phyloP scores from a whole-genome alignment of 2,888 invertebrate species.

The Heteromurus nitidus region DNA sequence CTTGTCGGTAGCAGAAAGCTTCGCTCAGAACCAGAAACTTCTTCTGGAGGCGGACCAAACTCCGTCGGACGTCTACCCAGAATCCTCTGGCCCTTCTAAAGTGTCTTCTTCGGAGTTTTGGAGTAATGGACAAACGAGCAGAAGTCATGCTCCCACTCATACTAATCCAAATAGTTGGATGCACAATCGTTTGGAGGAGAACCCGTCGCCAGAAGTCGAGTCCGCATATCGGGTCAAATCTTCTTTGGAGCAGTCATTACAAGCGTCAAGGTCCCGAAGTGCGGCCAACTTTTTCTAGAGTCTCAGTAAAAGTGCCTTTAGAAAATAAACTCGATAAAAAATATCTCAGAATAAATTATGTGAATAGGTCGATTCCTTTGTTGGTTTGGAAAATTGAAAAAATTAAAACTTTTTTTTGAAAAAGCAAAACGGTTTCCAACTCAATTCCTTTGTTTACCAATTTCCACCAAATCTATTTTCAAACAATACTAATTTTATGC shows the following conservation, averaged over 20 bases:
- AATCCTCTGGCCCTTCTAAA: neutral
- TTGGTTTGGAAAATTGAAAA: too few relatives aligned
- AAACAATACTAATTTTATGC: too few relatives aligned
- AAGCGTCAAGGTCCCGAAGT: constrained; percentile 25
- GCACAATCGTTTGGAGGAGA: neutral
- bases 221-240: constrained; percentile 35
- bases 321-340: too few relatives aligned
- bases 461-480: too few relatives aligned
- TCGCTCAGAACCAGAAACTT: neutral
- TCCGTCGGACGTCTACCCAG: constrained; percentile 12
- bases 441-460: too few relatives aligned
- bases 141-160: neutral
- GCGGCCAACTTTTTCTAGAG: constrained; percentile 19
- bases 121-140: neutral
- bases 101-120: neutral
- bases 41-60: neutral
- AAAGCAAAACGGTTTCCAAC: too few relatives aligned
- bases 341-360: too few relatives aligned
- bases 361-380: too few relatives aligned
- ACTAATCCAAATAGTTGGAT: too few relatives aligned
- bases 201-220: neutral
- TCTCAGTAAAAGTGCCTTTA: too few relatives aligned
- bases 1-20: constrained; percentile 3
- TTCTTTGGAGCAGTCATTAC: constrained; percentile 25
- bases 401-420: too few relatives aligned